These are phyloP conservation scores for Linurgus olivaceus DNA, from an alignment of 2,797 vertebrate genomes.

Conservation along the genomic window DNA sequence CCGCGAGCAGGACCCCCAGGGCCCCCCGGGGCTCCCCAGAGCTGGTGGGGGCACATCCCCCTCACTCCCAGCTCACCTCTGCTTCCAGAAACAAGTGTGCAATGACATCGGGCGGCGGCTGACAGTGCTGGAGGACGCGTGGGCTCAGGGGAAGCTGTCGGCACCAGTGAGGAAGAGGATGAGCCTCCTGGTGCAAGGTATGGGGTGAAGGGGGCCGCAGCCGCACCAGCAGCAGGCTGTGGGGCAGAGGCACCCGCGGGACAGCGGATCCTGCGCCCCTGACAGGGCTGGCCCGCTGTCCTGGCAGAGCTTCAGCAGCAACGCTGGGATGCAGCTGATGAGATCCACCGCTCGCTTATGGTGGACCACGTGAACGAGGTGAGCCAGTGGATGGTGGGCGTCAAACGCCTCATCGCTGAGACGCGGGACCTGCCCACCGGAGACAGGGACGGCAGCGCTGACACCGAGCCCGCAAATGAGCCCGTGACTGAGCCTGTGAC, in stretches of 20 bases:
- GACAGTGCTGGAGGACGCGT: conserved; percentile 82
- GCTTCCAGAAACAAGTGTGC: conserved; percentile 86
- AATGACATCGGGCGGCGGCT: conserved; percentile 87
- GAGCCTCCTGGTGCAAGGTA: conserved; percentile 83
- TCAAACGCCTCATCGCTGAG: conserved; percentile 93
- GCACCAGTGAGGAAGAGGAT: conserved; percentile 86
- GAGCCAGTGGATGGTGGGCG: conserved; percentile 94
- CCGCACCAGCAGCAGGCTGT: rapidly evolving
- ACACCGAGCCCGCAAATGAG: rapidly evolving
- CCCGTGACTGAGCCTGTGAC: rapidly evolving
- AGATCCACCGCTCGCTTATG: conserved; percentile 90
- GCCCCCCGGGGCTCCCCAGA: not conserved
- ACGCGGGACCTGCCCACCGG: conserved; percentile 74
- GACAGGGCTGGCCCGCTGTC: not conserved
- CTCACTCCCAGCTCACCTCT: not conserved
- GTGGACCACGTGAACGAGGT: conserved; percentile 94
- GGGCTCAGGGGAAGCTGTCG: conserved; percentile 85
- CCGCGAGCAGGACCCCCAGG: too few species aligned
- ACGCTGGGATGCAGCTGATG: conserved; percentile 87
- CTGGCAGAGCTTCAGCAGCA: conserved; percentile 79
- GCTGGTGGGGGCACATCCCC: not conserved
- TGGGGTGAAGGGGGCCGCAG: not conserved
- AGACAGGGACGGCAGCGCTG: rapidly evolving
- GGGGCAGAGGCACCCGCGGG: rapidly evolving
- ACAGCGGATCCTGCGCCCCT: rapidly evolving